Conservation (phyloP, 1,140 invertebrate species). For the Drosophila murphyi region DNA sequence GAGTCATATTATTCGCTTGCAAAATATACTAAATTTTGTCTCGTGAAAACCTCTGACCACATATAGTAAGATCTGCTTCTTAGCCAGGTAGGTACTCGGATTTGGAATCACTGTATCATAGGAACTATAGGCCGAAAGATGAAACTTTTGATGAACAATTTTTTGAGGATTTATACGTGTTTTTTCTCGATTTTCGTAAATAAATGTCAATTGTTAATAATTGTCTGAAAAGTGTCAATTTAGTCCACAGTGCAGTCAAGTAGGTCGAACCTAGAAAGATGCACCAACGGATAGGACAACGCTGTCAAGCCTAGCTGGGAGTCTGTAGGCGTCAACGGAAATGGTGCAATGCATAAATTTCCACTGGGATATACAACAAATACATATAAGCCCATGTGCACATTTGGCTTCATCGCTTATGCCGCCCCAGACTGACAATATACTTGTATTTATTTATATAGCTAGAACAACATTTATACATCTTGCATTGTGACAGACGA, state of each 20-base stretch:
- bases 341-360: conserved; percentile 54
- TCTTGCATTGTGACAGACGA: conserved; percentile 14
- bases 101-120: no score
- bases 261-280: conserved; percentile 1
- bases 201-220: not conserved
- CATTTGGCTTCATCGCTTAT: not conserved
- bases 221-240: not conserved
- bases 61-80: no score
- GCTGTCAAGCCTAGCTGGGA: not conserved
- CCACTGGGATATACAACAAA: conserved; percentile 18
- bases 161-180: no score
- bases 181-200: no score
- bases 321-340: conserved; percentile 29
- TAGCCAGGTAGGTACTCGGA: no score
- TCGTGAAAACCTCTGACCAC: no score
- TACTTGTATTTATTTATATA: conserved; percentile 58
- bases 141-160: no score
- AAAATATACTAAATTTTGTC: no score
- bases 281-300: conserved; percentile 3
- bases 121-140: no score
- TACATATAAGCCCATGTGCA: conserved; percentile 2
- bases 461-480: conserved; percentile 44
- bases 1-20: no score
- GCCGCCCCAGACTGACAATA: conserved; percentile 19
- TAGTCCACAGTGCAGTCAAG: not conserved